phyloP scores from a whole-genome alignment of 2,797 vertebrate species.

The Gobionotothen gibberifrons region DNA sequence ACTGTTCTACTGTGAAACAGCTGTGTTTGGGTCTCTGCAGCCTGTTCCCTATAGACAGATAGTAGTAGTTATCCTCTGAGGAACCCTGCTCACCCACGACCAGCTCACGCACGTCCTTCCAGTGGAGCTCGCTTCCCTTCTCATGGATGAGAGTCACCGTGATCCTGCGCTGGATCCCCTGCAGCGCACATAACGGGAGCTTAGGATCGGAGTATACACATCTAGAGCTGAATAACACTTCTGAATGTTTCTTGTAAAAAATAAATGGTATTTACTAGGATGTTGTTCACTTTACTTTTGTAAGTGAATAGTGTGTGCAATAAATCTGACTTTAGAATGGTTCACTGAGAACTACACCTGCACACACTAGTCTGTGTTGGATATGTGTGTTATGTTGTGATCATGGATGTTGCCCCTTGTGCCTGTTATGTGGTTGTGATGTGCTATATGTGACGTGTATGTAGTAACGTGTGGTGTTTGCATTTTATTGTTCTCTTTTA shows the following conservation, averaged over 20 bases:
- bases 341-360: no score
- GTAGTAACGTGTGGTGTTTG: no score
- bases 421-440: no score
- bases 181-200: constrained; percentile 47
- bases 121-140: constrained; percentile 96
- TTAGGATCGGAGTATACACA: constrained; percentile 26
- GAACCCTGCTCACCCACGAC: constrained; percentile 91
- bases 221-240: constrained; percentile 10
- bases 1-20: background rate
- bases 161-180: constrained; percentile 98
- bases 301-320: background rate
- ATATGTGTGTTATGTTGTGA: no score
- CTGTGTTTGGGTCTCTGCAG: constrained; percentile 6
- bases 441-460: no score
- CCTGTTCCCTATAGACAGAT: background rate
- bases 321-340: background rate
- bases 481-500: no score
- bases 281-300: background rate
- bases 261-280: background rate
- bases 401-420: no score
- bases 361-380: no score
- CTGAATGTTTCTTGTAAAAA: background rate
- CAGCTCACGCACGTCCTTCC: constrained; percentile 97
- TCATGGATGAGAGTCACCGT: constrained; percentile 97
- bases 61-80: background rate